Evolutionary conservation across 2,888 invertebrate species (phyloP).

Genomic region (Keiferia lycopersicella): DNA sequence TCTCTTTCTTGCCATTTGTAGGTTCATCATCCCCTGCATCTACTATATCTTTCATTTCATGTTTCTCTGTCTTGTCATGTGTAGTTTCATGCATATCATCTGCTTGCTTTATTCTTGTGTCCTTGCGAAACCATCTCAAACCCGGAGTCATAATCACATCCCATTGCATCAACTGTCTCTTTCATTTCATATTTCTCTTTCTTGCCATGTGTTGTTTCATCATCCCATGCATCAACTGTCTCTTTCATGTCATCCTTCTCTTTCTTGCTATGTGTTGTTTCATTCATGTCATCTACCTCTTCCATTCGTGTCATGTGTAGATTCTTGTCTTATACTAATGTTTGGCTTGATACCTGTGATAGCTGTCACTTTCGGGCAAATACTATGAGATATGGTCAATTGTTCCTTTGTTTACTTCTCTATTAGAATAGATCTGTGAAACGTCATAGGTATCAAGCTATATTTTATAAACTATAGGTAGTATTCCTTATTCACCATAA

Average conservation of each 20-base stretch:
- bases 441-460: no score
- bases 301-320: not conserved
- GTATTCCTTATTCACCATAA: no score
- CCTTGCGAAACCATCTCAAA: conserved; percentile 55
- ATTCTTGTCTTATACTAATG: no score
- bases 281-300: not conserved
- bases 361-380: no score
- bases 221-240: not conserved
- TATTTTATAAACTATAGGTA: no score
- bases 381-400: no score
- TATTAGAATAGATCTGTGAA: no score
- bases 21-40: not conserved
- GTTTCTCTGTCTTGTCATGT: no score
- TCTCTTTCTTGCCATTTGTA: not conserved
- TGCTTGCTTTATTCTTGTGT: conserved; percentile 31
- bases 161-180: conserved; percentile 5
- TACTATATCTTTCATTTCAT: no score
- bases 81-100: not conserved
- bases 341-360: no score
- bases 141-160: conserved; percentile 52
- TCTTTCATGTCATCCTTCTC: not conserved
- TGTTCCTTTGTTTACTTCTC: no score
- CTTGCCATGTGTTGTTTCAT: not conserved
- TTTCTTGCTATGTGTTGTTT: not conserved
- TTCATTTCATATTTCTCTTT: not conserved